Evolutionary conservation across 1,140 invertebrate genomes (phyloP), one percentile per base, ranked within the genome.

Genomic region (Drosophila parabipectinata): DNA sequence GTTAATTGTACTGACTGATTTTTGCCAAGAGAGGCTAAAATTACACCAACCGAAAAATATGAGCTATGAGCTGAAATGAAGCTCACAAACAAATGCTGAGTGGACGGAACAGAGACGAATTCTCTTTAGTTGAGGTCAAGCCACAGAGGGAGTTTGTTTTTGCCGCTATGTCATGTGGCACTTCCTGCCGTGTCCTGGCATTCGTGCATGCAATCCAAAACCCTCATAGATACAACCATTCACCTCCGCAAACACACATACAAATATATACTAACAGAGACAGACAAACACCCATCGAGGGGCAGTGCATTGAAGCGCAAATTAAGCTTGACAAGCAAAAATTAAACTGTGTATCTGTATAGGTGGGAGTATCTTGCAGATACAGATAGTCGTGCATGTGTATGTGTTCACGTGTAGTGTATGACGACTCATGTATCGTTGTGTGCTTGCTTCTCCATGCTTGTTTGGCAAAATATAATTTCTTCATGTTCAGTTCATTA

Each of bases 291-390:
- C 66, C 63, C 64, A 66, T 67, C 62, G 61, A 68, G 50, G 63
- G 61, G 73, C 73, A 87, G 87, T 88, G 82, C 83, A 88, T 79
- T 83, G 67, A 88, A 89, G 83, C 84, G 83, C 84, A 89, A 88
- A 88, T 88, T 83, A 88, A 88, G 83, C 83, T 83, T 88, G 83
- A 89, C 83, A 88, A 88, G 83, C 83, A 88, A 88, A 88, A 88
- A 88, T 88, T 88, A 87, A 87, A 87, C 79, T 85, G 67, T 82
- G 51, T 77, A 83, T 76, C 69, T 72, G 61, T 74, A 41, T 45
- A 15, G 41, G 41, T 26, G 39, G 45, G 41, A 63, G 34, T 71
- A 45, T 54, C 55, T 78, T 30, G 54, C 10, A 60, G 72, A 50
- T 80, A 69, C 51, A 53, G 58, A 45, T 26, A 24, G 60, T n/a